Conservation (phyloP, 2,113 vertebrate genomes). For the Lampris incognitus region DNA sequence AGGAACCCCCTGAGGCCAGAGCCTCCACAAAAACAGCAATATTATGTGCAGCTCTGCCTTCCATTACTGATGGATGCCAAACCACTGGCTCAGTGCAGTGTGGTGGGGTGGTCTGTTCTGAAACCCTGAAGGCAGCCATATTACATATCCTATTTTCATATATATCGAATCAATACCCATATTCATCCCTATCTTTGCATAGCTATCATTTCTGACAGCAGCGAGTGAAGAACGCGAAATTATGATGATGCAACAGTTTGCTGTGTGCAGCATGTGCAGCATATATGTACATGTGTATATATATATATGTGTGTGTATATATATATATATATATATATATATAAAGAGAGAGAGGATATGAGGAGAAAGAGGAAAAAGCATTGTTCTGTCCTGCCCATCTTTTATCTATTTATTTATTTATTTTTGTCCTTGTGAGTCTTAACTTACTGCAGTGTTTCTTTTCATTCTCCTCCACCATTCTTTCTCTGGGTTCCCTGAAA, state of each 20-base stretch:
- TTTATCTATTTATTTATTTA: not conserved
- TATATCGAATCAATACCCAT: not conserved
- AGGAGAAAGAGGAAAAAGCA: not conserved
- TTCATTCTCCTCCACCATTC: conserved; percentile 41
- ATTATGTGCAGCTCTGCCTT: conserved; percentile 42
- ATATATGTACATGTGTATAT: not conserved
- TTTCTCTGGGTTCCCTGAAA: conserved; percentile 77
- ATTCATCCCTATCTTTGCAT: not conserved
- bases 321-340: too few relatives aligned
- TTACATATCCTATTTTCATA: conserved; percentile 20
- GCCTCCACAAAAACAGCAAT: conserved; percentile 55
- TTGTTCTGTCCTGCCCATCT: not conserved
- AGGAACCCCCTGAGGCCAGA: conserved; percentile 59
- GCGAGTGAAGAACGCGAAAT: not conserved
- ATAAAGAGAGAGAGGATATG: not conserved
- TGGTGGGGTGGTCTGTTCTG: conserved; percentile 20
- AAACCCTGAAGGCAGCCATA: conserved; percentile 32
- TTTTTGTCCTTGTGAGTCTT: conserved; percentile 16
- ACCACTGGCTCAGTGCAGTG: conserved; percentile 5
- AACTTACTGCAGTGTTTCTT: conserved; percentile 9
- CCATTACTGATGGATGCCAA: conserved; percentile 36
- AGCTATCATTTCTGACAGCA: too few relatives aligned
- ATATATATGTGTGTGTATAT: too few relatives aligned
- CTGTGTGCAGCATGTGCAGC: not conserved
- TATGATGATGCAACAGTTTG: too few relatives aligned